phyloP scores from a whole-genome alignment of 1,140 invertebrate genomes.

The Leptopilina boulardi region DNA sequence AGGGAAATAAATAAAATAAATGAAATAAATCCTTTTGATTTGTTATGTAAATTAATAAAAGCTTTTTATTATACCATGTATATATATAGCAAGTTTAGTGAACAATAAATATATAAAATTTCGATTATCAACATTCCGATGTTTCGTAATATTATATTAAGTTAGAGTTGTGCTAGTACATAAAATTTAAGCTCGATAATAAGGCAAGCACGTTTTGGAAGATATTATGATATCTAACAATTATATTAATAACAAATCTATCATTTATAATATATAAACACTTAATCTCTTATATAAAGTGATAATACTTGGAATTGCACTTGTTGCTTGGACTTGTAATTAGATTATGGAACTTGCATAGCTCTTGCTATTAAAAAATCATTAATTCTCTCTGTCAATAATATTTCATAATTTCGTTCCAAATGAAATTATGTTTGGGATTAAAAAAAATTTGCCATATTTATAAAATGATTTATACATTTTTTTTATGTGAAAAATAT shows the following conservation, averaged over 20 bases:
- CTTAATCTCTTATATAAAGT: not conserved
- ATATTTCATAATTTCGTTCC: not conserved
- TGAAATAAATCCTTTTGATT: not conserved
- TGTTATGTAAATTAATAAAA: slow-evolving; percentile 33
- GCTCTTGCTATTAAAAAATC: not conserved
- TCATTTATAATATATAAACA: not conserved
- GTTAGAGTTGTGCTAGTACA: slow-evolving; percentile 14
- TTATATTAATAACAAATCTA: slow-evolving; percentile 8
- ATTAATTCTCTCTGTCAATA: not conserved
- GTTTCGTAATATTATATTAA: slow-evolving; percentile 26
- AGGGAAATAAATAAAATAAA: slow-evolving; percentile 7
- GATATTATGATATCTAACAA: not conserved
- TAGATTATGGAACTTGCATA: not conserved
- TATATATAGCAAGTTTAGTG: slow-evolving; percentile 37
- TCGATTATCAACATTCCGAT: slow-evolving; percentile 57
- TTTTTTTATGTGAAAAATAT: too few relatives aligned
- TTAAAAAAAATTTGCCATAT: too few relatives aligned
- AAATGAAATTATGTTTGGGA: not conserved
- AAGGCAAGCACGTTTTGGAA: slow-evolving; percentile 18
- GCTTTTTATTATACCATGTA: slow-evolving; percentile 31
- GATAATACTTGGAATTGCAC: slow-evolving; percentile 21
- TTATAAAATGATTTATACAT: too few relatives aligned
- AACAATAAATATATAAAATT: slow-evolving; percentile 59
- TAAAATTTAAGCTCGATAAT: slow-evolving; percentile 2
- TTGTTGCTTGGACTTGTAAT: not conserved